A percentile compares a stretch with the other conserved stretches of the same genome.
Conservation (phyloP, 2,113 vertebrate genomes). For the Triplophysa siluroides region DNA sequence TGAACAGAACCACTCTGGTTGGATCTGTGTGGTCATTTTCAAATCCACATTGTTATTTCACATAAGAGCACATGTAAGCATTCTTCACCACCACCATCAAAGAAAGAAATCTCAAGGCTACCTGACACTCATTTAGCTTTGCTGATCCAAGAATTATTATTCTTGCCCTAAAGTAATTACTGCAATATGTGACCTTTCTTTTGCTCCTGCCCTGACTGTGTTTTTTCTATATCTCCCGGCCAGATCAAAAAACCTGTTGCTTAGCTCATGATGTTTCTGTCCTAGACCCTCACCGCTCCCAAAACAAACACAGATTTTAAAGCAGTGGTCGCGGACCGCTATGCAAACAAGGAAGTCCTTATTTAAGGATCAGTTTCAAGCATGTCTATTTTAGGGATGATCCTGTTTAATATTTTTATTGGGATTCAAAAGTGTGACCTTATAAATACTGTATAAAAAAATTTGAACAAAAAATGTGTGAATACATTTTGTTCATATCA, state of each 20-base stretch:
- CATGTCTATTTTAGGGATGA: slow-evolving; percentile 17
- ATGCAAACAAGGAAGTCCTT: not conserved
- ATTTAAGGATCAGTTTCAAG: slow-evolving; percentile 2
- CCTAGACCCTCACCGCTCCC: slow-evolving; percentile 21
- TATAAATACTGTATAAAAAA: no score
- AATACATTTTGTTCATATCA: not conserved
- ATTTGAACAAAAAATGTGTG: no score
- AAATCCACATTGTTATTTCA: not conserved
- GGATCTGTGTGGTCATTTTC: not conserved
- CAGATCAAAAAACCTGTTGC: slow-evolving; percentile 35
- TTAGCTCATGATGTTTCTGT: slow-evolving; percentile 18
- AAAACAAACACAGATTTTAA: slow-evolving; percentile 31
- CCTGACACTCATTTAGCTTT: slow-evolving; percentile 28
- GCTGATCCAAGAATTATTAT: slow-evolving; percentile 32
- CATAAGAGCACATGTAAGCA: slow-evolving; percentile 39
- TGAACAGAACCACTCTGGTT: not conserved
- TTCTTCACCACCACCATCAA: slow-evolving; percentile 36
- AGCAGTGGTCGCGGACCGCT: not conserved
- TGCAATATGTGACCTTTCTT: slow-evolving; percentile 44
- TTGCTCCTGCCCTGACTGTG: slow-evolving; percentile 1
- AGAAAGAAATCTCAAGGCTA: slow-evolving; percentile 40
- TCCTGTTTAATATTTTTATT: slow-evolving; percentile 1
- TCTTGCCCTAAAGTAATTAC: slow-evolving; percentile 31
- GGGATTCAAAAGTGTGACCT: not conserved
- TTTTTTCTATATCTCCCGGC: slow-evolving; percentile 27